phyloP scores from a whole-genome alignment of 1,140 invertebrate species.

The Leptopilina boulardi region DNA sequence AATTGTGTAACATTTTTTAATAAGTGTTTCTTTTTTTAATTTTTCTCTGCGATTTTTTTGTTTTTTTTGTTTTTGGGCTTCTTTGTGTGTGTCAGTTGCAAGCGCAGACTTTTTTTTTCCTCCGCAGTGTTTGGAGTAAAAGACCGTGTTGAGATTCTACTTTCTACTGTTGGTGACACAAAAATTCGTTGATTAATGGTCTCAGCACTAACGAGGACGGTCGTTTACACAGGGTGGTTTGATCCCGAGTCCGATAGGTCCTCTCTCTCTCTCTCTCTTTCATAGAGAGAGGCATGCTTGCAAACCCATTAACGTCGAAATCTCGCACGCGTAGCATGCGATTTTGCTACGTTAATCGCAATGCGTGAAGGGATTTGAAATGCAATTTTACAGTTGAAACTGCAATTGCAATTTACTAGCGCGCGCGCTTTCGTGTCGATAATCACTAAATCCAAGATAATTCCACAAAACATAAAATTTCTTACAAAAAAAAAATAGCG shows the following conservation, averaged over 20 bases:
- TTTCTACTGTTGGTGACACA: conserved; percentile 11
- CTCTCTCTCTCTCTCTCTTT: neutral
- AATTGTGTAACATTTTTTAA: neutral
- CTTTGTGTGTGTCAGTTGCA: conserved; percentile 12
- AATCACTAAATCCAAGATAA: neutral
- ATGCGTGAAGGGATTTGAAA: neutral
- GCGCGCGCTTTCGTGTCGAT: neutral
- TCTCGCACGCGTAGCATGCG: conserved; percentile 24
- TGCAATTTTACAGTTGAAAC: neutral
- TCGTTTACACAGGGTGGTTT: conserved; percentile 27
- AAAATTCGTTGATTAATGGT: conserved; percentile 29
- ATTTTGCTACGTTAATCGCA: conserved; percentile 18
- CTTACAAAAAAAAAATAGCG: no score
- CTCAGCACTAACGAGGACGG: conserved; percentile 19
- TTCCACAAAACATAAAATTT: no score
- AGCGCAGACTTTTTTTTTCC: neutral
- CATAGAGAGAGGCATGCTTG: neutral
- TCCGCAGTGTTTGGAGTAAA: neutral
- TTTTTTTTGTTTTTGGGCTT: neutral
- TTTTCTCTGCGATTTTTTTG: no score
- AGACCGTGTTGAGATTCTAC: conserved; percentile 15
- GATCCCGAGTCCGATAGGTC: conserved; percentile 22
- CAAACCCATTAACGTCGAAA: conserved; percentile 11
- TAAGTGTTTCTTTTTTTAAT: no score
- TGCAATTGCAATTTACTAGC: neutral